Evolutionary conservation across 2,113 vertebrate species (phyloP).

Genomic region (Salvelinus sp.): DNA sequence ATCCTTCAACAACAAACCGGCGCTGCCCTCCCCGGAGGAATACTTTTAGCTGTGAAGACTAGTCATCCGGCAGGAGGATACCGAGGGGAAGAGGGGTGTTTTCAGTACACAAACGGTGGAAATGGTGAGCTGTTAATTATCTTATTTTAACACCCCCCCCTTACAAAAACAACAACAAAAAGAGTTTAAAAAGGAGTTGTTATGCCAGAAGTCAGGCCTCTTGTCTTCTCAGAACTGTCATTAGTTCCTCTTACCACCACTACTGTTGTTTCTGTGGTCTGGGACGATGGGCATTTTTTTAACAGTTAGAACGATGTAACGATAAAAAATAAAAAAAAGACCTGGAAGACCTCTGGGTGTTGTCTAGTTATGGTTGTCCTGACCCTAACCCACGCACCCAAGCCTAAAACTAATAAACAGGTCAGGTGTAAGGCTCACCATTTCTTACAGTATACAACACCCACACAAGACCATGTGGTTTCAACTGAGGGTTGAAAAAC

Average conservation of each 20-base stretch:
- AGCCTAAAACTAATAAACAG: constrained; percentile 49
- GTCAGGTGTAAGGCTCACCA: background rate
- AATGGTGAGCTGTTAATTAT: constrained; percentile 14
- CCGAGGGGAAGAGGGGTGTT: constrained; percentile 38
- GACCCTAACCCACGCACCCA: constrained; percentile 44
- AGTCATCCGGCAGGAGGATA: background rate
- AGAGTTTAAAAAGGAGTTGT: constrained; percentile 14
- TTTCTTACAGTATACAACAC: too few species aligned
- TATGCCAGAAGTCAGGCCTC: too few species aligned
- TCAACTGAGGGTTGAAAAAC: background rate
- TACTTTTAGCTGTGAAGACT: constrained; percentile 64
- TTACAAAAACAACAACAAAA: constrained; percentile 22
- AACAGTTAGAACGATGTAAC: background rate
- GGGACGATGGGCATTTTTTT: background rate
- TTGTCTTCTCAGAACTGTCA: constrained; percentile 24
- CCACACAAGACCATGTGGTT: background rate
- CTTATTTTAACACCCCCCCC: constrained; percentile 52
- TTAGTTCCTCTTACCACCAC: constrained; percentile 53
- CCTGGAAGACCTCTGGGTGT: background rate
- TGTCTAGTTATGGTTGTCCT: constrained; percentile 33
- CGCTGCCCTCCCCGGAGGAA: constrained; percentile 65
- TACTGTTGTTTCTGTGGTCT: constrained; percentile 48
- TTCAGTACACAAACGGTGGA: constrained; percentile 18
- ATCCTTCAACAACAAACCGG: constrained; percentile 55
- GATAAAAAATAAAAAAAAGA: background rate